Evolutionary conservation across 2,113 vertebrate genomes (phyloP).

Genomic region (Albula glossodonta): DNA sequence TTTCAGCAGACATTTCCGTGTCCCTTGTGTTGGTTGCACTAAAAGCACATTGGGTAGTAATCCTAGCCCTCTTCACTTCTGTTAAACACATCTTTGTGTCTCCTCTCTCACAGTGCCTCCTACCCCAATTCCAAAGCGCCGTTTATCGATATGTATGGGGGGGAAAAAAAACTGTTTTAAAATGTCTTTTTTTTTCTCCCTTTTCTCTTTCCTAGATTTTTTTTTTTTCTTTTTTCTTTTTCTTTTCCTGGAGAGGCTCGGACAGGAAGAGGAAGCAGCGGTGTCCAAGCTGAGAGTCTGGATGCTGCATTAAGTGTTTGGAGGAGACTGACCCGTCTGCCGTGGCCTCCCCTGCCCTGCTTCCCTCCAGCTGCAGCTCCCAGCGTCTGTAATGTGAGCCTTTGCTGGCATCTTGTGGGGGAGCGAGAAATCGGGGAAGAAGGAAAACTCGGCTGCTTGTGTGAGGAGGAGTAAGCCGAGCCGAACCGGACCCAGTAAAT

Average conservation of each 20-base stretch:
- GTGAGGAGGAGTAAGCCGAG: background rate
- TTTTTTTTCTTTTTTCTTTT: slow-evolving; percentile 20
- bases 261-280: slow-evolving; percentile 22
- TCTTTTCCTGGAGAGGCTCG: slow-evolving; percentile 13
- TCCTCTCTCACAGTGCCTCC: background rate
- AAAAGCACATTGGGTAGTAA: background rate
- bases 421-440: slow-evolving; percentile 9
- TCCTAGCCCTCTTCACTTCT: background rate
- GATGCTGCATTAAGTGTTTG: slow-evolving; percentile 27
- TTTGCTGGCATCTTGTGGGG: slow-evolving; percentile 36
- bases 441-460: background rate
- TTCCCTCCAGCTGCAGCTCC: background rate
- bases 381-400: slow-evolving; percentile 32
- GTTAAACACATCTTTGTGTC: slow-evolving; percentile 13
- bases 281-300: slow-evolving; percentile 36
- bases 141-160: slow-evolving; percentile 7
- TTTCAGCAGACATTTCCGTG: background rate
- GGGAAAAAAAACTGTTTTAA: slow-evolving; percentile 6
- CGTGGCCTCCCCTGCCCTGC: slow-evolving; percentile 37
- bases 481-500: background rate
- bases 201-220: background rate
- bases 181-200: background rate
- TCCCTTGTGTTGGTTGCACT: background rate
- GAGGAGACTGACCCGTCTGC: background rate
- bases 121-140: background rate